Evolutionary conservation across 2,888 invertebrate genomes (phyloP).

Genomic region (Dryadula phaetusa): DNA sequence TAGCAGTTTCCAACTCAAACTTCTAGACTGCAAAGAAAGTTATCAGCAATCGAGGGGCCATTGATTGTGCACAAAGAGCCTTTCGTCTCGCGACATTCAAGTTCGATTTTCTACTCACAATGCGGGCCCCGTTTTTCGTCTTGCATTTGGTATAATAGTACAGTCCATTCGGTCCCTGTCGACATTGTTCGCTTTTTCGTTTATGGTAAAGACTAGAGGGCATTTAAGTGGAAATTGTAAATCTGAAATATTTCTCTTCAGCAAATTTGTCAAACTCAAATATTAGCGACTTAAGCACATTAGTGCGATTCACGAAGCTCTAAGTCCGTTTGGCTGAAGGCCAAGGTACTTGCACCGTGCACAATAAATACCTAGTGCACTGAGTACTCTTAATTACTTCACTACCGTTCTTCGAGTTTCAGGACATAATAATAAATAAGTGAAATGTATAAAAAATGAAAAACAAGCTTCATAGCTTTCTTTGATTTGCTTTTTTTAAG

Average conservation of each 20-base stretch:
- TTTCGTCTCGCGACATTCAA: slow-evolving; percentile 76
- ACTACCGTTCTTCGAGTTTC: slow-evolving; percentile 63
- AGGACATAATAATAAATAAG: slow-evolving; percentile 51
- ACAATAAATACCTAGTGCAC: slow-evolving; percentile 76
- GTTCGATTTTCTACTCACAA: slow-evolving; percentile 80
- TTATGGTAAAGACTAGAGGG: slow-evolving; percentile 49
- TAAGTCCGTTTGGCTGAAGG: slow-evolving; percentile 67
- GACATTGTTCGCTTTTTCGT: slow-evolving; percentile 59
- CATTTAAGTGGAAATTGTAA: slow-evolving; percentile 21
- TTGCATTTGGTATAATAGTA: slow-evolving; percentile 74
- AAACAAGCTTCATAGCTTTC: too few species aligned
- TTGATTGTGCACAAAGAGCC: slow-evolving; percentile 80
- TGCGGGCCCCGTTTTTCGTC: slow-evolving; percentile 74
- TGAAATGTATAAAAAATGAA: too few species aligned
- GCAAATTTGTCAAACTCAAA: slow-evolving; percentile 56
- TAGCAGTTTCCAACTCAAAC: slow-evolving; percentile 66
- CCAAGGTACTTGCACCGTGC: slow-evolving; percentile 75
- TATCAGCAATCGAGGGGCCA: slow-evolving; percentile 79
- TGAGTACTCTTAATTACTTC: slow-evolving; percentile 77
- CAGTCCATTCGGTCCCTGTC: slow-evolving; percentile 64
- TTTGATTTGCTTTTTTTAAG: too few species aligned
- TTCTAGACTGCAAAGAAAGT: slow-evolving; percentile 74
- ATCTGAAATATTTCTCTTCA: slow-evolving; percentile 30
- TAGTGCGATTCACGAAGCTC: slow-evolving; percentile 73
- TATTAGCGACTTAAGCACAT: slow-evolving; percentile 70